These are phyloP conservation scores for Petroica traversi DNA, from an alignment of 2,113 vertebrate species.

Conservation along the genomic window DNA sequence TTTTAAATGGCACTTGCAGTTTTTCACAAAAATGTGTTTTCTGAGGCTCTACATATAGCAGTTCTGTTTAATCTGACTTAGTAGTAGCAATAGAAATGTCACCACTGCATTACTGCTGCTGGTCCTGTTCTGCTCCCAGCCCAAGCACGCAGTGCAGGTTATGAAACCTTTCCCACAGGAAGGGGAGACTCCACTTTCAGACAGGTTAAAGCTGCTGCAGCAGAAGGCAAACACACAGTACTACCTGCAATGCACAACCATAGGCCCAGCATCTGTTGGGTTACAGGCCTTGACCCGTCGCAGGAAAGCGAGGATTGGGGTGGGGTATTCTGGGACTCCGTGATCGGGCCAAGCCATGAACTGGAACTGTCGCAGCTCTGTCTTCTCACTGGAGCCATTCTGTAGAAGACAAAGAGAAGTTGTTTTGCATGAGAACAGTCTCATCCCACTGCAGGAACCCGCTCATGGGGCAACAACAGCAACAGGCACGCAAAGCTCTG, in stretches of 20 bases:
- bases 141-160: not conserved
- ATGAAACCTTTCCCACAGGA: not conserved
- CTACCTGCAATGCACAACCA: slow-evolving; percentile 98
- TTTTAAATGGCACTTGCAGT: not conserved
- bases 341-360: slow-evolving; percentile 98
- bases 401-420: slow-evolving; percentile 51
- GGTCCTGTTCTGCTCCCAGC: not conserved
- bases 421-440: not conserved
- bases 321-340: slow-evolving; percentile 93
- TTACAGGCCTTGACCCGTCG: slow-evolving; percentile 91
- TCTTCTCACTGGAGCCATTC: slow-evolving; percentile 94
- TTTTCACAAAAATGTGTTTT: not conserved
- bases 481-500: not conserved
- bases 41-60: not conserved
- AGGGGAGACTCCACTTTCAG: not conserved
- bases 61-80: not conserved
- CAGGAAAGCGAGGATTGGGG: slow-evolving; percentile 90
- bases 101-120: not conserved
- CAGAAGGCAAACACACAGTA: not conserved
- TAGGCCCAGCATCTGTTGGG: slow-evolving; percentile 89
- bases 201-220: not conserved
- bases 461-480: not conserved
- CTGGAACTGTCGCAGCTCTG: slow-evolving; percentile 95
- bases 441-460: not conserved
- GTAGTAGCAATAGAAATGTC: not conserved